These are phyloP conservation scores for Hiodon alosoides DNA, from an alignment of 2,113 vertebrate genomes.

Conservation along the genomic window DNA sequence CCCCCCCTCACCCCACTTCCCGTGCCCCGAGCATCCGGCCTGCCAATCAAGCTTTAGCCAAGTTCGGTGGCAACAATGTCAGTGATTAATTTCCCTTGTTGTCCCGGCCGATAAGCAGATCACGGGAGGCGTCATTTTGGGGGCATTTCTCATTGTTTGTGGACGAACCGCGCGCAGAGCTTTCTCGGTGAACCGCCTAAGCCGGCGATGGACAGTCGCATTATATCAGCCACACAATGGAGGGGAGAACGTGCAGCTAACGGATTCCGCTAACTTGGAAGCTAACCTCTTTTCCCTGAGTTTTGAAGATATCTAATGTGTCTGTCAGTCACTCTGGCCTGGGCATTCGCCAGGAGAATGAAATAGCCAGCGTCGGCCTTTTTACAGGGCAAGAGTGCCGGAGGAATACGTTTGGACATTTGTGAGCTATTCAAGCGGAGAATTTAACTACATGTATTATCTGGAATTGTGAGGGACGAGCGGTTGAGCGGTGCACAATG, in stretches of 20 bases:
- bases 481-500: no score
- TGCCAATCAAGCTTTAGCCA: constrained; percentile 60
- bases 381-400: no score
- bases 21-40: constrained; percentile 41
- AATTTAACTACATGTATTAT: no score
- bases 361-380: not conserved
- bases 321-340: not conserved
- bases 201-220: constrained; percentile 40
- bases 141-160: constrained; percentile 61
- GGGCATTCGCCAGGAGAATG: not conserved
- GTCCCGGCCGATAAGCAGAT: constrained; percentile 59
- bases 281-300: not conserved
- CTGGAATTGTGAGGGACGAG: no score
- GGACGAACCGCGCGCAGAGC: constrained; percentile 52
- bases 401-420: no score
- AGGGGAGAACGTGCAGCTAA: constrained; percentile 28
- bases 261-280: constrained; percentile 4
- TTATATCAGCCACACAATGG: constrained; percentile 43
- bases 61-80: constrained; percentile 60
- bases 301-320: not conserved
- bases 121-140: constrained; percentile 51
- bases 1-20: constrained; percentile 21
- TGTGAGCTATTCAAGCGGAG: no score
- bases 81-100: constrained; percentile 65
- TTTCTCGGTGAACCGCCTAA: constrained; percentile 4